Conservation (phyloP, 2,113 vertebrate species). For the Onychorhynchus coronatus region DNA sequence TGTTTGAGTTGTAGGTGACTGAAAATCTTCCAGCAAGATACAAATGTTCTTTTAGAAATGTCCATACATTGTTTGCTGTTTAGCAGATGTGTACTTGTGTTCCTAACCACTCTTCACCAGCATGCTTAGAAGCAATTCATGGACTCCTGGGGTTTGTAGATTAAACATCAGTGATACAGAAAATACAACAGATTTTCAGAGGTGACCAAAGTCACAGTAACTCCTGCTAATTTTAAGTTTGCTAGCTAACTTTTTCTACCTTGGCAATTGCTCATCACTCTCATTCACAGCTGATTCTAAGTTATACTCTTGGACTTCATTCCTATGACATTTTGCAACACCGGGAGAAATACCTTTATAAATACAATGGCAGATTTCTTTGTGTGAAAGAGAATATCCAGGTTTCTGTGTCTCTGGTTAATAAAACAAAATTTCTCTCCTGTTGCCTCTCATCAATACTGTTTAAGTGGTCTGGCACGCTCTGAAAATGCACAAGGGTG, state of each 20-base stretch:
- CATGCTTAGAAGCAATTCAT: background rate
- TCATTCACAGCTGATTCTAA: background rate
- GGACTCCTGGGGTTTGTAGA: background rate
- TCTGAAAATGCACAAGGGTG: constrained; percentile 28
- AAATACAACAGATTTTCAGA: background rate
- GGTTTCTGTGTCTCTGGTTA: background rate
- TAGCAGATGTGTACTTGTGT: accelerated
- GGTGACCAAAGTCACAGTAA: background rate
- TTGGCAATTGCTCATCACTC: background rate
- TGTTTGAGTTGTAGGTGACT: background rate
- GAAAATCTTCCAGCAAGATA: background rate
- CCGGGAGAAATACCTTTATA: background rate
- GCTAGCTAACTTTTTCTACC: background rate
- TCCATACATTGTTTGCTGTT: background rate
- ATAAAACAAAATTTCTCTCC: constrained; percentile 31
- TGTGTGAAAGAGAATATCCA: background rate
- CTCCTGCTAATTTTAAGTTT: background rate
- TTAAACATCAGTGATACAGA: background rate
- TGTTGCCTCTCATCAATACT: background rate
- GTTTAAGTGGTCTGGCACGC: constrained; percentile 4
- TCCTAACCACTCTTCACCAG: background rate
- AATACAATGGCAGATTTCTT: background rate
- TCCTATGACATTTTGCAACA: background rate
- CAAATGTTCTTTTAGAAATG: background rate
- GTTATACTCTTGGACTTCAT: background rate